Percentiles rank a stretch among this genome's conserved stretches.
Evolutionary conservation across 2,797 vertebrate species (phyloP).

Genomic region (Sebastes cheni): DNA sequence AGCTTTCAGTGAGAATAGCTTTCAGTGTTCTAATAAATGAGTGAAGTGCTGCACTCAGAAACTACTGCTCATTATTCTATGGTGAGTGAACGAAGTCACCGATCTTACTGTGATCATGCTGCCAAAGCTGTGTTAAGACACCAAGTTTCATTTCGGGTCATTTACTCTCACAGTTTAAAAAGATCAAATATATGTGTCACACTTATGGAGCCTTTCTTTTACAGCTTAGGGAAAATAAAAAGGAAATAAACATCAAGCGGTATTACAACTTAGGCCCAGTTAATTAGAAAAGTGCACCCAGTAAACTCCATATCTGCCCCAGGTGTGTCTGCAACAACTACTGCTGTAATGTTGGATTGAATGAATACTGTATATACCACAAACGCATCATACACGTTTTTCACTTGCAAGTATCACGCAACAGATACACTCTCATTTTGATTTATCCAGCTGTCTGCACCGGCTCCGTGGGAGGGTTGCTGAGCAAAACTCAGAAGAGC

Average conservation of each 20-base stretch:
- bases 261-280: not conserved
- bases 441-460: not conserved
- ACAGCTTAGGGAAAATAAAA: not conserved
- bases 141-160: conserved; percentile 9
- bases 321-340: not conserved
- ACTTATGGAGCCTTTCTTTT: not conserved
- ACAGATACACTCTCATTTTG: not conserved
- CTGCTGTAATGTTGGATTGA: not conserved
- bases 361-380: not conserved
- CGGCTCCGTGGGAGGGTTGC: not conserved
- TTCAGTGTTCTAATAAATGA: conserved; percentile 46
- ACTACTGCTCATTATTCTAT: conserved; percentile 39
- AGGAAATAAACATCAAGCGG: not conserved
- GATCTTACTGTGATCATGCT: conserved; percentile 39
- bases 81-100: conserved; percentile 20
- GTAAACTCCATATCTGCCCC: not conserved
- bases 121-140: conserved; percentile 18
- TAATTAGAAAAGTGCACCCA: not conserved
- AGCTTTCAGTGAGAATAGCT: conserved; percentile 36
- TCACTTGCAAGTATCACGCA: not conserved
- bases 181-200: not conserved
- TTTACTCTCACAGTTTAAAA: not conserved
- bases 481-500: too few relatives aligned
- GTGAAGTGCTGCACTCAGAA: conserved; percentile 37
- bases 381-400: not conserved